Evolutionary conservation across 2,113 vertebrate species (phyloP), one percentile per base, ranked within the genome.

Genomic region (Lycaon pictus): DNA sequence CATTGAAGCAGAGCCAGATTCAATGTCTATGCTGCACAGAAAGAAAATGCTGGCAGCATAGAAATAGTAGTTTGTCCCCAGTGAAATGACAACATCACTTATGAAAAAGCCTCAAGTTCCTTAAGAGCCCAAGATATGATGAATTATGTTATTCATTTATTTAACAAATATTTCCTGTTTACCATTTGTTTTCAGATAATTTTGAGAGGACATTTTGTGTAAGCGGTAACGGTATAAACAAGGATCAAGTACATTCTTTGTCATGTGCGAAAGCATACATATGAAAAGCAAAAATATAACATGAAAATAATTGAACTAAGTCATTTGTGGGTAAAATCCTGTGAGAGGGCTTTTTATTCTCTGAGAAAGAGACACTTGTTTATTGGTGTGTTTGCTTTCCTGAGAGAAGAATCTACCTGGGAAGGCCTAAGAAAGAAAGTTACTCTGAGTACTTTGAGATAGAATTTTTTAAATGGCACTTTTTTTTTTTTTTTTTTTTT

Each of bases 1-100:
- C 89, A 37, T 32, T 91, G 95, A 95, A 96, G 60, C 77, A 95
- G 55, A 96, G 83, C 79, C 97, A 97, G 96, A 67, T 93, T 83
- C 67, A 81, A 84, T 96, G 84, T 88, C 86, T 80, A 95, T 88
- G 22, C 88, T 67, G 12, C 19, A 65, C 0, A 65, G 43, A 92
- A 82, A 88, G 80, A 77, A 74, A 88, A 81, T 90, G 80, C 63
- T 97, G 92, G 87, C 80, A 85, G n/a, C 69, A 56, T 95, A 90
- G 81, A 95, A 96, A 88, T 69, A 35, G 2, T 25, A 56, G 35
- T 86, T 91, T 92, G 74, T 95, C 69, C 74, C 35, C 32, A 71
- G 53, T 80, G 65, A 80, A 72, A 76, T 90, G 92, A 92, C 53
- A 88, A 62, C 79, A 90, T 87, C 55, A 53, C 71, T 88, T 94